Evolutionary conservation across 2,888 invertebrate genomes (phyloP), one percentile per base, ranked within the genome.

Genomic region (Apotomis turbidana): DNA sequence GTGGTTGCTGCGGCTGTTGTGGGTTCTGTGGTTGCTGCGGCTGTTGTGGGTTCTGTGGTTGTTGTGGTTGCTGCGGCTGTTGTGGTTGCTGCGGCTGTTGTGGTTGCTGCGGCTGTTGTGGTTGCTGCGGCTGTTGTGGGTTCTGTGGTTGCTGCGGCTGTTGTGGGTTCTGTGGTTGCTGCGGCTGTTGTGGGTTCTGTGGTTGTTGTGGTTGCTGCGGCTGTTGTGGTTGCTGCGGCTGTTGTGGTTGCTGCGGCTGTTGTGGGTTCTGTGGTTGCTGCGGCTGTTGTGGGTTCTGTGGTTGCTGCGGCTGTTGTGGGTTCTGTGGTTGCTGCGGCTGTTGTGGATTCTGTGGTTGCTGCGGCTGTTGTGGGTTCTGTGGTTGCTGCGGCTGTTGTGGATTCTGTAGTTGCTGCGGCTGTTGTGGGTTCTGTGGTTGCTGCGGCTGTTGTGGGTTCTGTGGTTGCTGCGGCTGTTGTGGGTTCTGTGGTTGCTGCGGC

Each of bases 371-470:
- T 8, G 54, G 54, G 1, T 54, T 5, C 15, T 54, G 54, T 8
- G 54, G 54, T 3, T 54, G 54, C 54, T 54, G 54, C 15, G 54
- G 54, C 8, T 54, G 54, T 15, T 54, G 54, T 54, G 54, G 54
- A 0, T 15, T 4, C 8, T 54, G 54, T 15, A 15, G 54, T 3
- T 54, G 54, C 54, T 54, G 54, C 54, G 54, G 54, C 15, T 54
- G 54, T 15, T 54, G 54, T 54, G 54, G 54, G 0, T 15, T 5
- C 15, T 54, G 54, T 54, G 54, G 54, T 13, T 54, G 54, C 0
- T 54, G 54, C 9, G 54, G 54, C 3, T 54, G 54, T 3, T 54
- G 54, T 6, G 54, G 54, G 8, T 54, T 8, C 15, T 54, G 54
- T 15, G 54, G 54, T 5, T 54, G 54, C 8, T 54, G 54, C 8